Conservation (phyloP, 1,140 invertebrate genomes). For the Nebria ingens region DNA sequence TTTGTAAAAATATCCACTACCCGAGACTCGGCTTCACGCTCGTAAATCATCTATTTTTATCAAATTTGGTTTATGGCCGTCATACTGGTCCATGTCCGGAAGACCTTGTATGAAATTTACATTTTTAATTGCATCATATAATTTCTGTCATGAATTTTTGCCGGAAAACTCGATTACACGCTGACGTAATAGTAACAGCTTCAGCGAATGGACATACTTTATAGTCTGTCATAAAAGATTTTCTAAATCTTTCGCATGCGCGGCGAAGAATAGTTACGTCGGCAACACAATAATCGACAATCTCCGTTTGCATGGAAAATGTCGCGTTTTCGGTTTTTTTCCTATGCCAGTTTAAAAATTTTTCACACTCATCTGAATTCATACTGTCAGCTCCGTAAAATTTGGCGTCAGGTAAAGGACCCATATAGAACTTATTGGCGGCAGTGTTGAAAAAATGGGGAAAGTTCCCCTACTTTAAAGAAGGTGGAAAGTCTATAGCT, state of each 20-base stretch:
- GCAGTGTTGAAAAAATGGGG: slow-evolving; percentile 20
- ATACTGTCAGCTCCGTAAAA: slow-evolving; percentile 14
- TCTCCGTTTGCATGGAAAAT: slow-evolving; percentile 19
- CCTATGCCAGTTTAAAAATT: slow-evolving; percentile 19
- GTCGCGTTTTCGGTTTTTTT: slow-evolving; percentile 14
- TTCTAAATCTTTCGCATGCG: neutral
- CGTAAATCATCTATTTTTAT: slow-evolving; percentile 35
- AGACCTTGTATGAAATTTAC: slow-evolving; percentile 25
- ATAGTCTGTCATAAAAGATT: neutral
- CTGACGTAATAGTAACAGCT: neutral
- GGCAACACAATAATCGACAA: slow-evolving; percentile 14
- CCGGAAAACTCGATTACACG: neutral
- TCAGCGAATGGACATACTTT: neutral
- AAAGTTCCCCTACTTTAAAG: slow-evolving; percentile 19
- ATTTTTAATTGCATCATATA: slow-evolving; percentile 11
- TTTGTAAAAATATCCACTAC: slow-evolving; percentile 36
- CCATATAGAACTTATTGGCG: slow-evolving; percentile 18
- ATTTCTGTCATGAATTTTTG: too few species aligned
- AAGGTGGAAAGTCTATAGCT: slow-evolving; percentile 14
- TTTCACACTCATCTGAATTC: neutral
- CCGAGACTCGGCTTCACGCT: slow-evolving; percentile 29
- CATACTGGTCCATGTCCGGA: slow-evolving; percentile 25
- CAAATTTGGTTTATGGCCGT: slow-evolving; percentile 22
- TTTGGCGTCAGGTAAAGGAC: slow-evolving; percentile 13
- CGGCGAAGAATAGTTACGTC: neutral